These are phyloP conservation scores for Aricia artaxerxes DNA, from an alignment of 2,888 invertebrate genomes.

Conservation along the genomic window DNA sequence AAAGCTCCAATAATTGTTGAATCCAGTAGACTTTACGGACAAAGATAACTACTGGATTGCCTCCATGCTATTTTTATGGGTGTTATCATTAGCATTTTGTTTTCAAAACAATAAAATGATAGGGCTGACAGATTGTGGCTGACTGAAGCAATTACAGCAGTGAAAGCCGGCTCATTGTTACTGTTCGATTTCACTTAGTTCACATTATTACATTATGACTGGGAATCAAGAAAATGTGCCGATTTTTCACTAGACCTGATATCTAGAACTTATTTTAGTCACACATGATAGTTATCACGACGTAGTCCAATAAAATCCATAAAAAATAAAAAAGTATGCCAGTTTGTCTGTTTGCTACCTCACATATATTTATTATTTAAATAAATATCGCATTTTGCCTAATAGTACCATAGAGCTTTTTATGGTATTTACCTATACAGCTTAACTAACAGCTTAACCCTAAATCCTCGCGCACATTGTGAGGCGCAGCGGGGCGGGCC, in stretches of 20 bases:
- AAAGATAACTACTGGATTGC: background rate
- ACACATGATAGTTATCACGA: background rate
- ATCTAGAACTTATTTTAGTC: background rate
- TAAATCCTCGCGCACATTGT: too few relatives aligned
- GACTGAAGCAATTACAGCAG: slow-evolving; percentile 49
- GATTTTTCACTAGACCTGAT: slow-evolving; percentile 13
- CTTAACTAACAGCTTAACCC: too few relatives aligned
- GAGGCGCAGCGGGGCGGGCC: too few relatives aligned
- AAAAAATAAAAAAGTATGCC: too few relatives aligned
- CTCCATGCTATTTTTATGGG: background rate
- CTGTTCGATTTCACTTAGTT: slow-evolving; percentile 69
- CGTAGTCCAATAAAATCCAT: background rate
- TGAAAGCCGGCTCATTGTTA: slow-evolving; percentile 68
- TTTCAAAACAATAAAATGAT: slow-evolving; percentile 35
- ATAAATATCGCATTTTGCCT: too few relatives aligned
- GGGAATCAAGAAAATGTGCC: slow-evolving; percentile 46
- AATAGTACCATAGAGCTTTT: too few relatives aligned
- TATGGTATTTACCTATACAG: too few relatives aligned
- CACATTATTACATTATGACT: slow-evolving; percentile 62
- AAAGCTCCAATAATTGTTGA: too few relatives aligned
- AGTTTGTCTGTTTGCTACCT: too few relatives aligned
- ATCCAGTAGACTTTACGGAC: too few relatives aligned
- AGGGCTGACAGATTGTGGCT: slow-evolving; percentile 39
- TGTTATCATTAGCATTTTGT: background rate
- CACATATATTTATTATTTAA: too few relatives aligned